Conservation (phyloP, 2,797 vertebrate genomes). For the Euphonia xanthogaster region DNA sequence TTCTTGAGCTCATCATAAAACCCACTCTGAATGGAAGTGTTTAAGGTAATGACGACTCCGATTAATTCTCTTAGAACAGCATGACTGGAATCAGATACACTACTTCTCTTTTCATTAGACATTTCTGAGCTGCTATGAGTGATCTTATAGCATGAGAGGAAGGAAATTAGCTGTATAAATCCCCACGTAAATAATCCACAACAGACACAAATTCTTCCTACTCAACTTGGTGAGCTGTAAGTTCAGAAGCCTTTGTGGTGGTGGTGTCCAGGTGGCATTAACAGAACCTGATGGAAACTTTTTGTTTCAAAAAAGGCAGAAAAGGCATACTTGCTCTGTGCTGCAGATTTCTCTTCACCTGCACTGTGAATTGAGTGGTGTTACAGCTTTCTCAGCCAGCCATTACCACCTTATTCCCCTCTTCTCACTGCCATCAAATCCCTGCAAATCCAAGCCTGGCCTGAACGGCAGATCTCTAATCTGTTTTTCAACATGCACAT, state of each 20-base stretch:
- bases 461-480: background rate
- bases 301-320: background rate
- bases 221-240: background rate
- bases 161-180: background rate
- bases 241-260: background rate
- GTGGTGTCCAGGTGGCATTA: background rate
- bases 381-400: background rate
- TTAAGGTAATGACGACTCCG: constrained; percentile 47
- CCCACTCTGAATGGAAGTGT: constrained; percentile 52
- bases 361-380: background rate
- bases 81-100: constrained; percentile 13
- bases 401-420: background rate
- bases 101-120: constrained; percentile 42
- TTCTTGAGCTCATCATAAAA: constrained; percentile 56
- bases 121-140: constrained; percentile 4
- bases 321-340: background rate
- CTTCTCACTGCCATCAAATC: background rate
- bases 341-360: background rate
- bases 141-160: background rate
- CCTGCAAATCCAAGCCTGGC: background rate
- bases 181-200: background rate
- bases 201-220: background rate
- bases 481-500: background rate
- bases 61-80: constrained; percentile 50
- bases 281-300: background rate